Evolutionary conservation across 2,113 vertebrate genomes (phyloP), one percentile per base, ranked within the genome.

Genomic region (Hoplias malabaricus): DNA sequence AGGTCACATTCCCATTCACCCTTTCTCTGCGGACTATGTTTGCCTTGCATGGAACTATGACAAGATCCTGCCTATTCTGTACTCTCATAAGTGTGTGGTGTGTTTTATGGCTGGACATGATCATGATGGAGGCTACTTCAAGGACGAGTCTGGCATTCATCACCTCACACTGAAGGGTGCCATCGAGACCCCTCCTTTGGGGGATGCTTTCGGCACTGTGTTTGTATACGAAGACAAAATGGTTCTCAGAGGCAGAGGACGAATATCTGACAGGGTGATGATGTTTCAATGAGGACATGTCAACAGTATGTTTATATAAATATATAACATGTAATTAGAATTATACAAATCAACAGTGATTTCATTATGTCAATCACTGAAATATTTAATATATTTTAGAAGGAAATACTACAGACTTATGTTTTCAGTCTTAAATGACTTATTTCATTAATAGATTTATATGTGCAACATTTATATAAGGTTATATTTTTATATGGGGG

Each of bases 1-100:
- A 99, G 97, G 94, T 84, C 97, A 99, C 73, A 82, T 98, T 63
- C 96, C 98, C 0, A 86, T 98, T 69, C 95, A 97, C 65, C 96
- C 96, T 0, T 0, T 6, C 0, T 90, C 94, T 66, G 92, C 95
- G 0, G 84, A 89, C 0, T 21, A 68, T 0, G 79, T 94, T 21
- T 96, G 93, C 81, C 90, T 98, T 2, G 92, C 95, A 12, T 99
- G 98, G 98, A 98, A 99, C 87, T 94, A 90, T 0, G 43, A 88
- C 1, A 91, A 92, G 0, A 89, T 94, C 14, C 93, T 98, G 54
- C 78, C 89, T 0, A 36, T 95, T 5, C 88, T 98, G 0, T 88
- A 90, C 29, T 83, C 93, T 5, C 98, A 99, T 86, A 29, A 71
- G 13, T 92, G 95, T 0, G 96, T 98, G 78, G 92, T 98, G 19